Percentiles rank a stretch among this genome's conserved stretches.
phyloP scores from a whole-genome alignment of 2,113 vertebrate species.

The Lathamus discolor region DNA sequence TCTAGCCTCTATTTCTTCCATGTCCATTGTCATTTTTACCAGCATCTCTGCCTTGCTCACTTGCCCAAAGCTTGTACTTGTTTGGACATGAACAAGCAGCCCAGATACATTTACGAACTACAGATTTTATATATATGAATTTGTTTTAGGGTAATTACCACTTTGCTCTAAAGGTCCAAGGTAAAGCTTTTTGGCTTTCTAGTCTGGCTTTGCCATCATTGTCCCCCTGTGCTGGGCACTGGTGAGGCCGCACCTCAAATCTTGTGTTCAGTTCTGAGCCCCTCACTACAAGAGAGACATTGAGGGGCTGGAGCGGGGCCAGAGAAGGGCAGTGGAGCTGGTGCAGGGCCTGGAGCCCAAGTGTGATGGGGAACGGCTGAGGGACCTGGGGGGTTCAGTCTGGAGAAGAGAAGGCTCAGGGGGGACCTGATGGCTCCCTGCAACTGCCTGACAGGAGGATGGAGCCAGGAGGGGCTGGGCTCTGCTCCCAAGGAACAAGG shows the following conservation, averaged over 20 bases:
- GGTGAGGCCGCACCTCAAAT: background rate
- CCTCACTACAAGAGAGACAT: background rate
- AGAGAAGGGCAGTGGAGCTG: too few species aligned
- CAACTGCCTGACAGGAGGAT: too few species aligned
- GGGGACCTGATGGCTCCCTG: too few species aligned
- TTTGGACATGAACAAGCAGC: background rate
- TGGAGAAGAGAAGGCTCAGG: too few species aligned
- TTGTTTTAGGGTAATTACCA: background rate
- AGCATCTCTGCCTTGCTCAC: background rate
- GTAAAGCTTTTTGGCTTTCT: background rate
- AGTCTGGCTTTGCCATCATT: background rate
- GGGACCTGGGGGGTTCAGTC: too few species aligned
- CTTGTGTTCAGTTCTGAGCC: background rate
- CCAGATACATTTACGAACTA: fast-evolving
- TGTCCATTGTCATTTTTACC: fast-evolving
- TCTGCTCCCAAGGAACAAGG: too few species aligned
- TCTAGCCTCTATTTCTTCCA: background rate
- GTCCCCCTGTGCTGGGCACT: background rate
- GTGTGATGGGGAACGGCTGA: too few species aligned
- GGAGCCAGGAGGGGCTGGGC: too few species aligned
- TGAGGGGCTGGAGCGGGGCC: background rate
- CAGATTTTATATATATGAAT: background rate
- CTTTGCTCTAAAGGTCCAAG: background rate
- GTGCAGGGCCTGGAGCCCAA: too few species aligned
- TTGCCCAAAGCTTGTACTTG: background rate